Base-by-base conservation (phyloP, 1,140 invertebrate species). In the Drosophila pruinosa region DNA sequence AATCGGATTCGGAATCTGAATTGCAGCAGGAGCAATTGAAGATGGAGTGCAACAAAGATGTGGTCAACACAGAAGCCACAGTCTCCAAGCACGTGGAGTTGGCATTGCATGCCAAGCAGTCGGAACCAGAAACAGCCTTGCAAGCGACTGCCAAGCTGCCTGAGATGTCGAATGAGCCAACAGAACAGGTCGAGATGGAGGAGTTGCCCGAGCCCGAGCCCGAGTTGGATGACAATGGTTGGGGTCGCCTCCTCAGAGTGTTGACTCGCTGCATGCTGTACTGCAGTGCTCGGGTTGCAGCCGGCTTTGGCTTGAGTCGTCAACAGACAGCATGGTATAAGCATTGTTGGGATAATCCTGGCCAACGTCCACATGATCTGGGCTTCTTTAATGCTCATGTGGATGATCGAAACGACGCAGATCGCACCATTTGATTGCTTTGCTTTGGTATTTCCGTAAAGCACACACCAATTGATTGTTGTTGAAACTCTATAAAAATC, bases 271-370 rank as follows among this genome's bases (percentile, higher is more conserved):
- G 54, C 8, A 2, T 83, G 5, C 3, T 56, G 5, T 53, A 73
- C 2, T 72, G 58, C 19, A 19, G 36, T 7, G 28, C 21, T 5
- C 57, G 63, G 0, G 47, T 83, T 31, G 75, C 72, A 3, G 50
- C 76, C 3, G 80, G 80, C 0, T 70, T 85, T 17, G 80, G 80
- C 0, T 22, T 83, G 47, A 75, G 63, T 4, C 72, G 48, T 0
- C 80, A 83, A 24, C 71, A 75, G 24, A 39, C 59, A 0, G 39
- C 50, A 3, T 83, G 80, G 80, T 83, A 83, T 34, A 83, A 85
- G 8, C 72, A 83, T 26, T 83, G 80, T 56, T 83, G 76, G 81
- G 53, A 76, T 4, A 45, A 54, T 45, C 81, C 61, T 3, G 58
- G 54, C 0, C 19, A 61, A 4, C 58, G 53, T 15, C 39, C 57